These are phyloP conservation scores for Leptestheria dahalacensis DNA, from an alignment of 1,140 invertebrate genomes.

Conservation along the genomic window DNA sequence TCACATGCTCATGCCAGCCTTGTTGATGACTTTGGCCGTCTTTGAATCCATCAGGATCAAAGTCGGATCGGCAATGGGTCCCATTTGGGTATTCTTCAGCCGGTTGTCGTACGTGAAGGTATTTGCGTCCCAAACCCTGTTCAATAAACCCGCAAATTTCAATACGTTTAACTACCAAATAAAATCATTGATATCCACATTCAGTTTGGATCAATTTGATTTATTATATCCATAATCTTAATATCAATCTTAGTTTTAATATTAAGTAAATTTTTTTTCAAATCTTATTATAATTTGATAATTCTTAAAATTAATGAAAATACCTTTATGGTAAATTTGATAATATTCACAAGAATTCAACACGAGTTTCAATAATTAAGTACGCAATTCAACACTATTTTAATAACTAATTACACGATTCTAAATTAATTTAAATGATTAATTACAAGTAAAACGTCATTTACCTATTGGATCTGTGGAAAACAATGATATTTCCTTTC, in stretches of 20 bases:
- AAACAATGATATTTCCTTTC: slow-evolving; percentile 57
- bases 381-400: slow-evolving; percentile 17
- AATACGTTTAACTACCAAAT: not conserved
- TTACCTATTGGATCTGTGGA: slow-evolving; percentile 49
- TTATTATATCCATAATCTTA: too few relatives aligned
- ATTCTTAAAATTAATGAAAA: too few relatives aligned
- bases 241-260: too few relatives aligned
- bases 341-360: too few relatives aligned
- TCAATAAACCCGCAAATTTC: not conserved
- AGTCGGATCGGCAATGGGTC: slow-evolving; percentile 55
- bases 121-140: slow-evolving; percentile 23
- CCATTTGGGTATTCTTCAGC: slow-evolving; percentile 39
- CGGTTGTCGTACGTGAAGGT: slow-evolving; percentile 47
- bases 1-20: slow-evolving; percentile 67
- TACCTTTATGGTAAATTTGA: slow-evolving; percentile 14
- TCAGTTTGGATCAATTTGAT: not conserved
- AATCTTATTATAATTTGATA: too few relatives aligned
- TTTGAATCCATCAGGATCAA: slow-evolving; percentile 53
- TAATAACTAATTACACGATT: not conserved
- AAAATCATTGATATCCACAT: not conserved
- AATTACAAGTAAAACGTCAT: not conserved
- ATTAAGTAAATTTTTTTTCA: too few relatives aligned
- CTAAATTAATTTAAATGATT: not conserved
- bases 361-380: slow-evolving; percentile 15
- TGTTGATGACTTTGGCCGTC: slow-evolving; percentile 48